Evolutionary conservation across 1,140 invertebrate genomes (phyloP).

Genomic region (Lepidotrigona ventralis): DNA sequence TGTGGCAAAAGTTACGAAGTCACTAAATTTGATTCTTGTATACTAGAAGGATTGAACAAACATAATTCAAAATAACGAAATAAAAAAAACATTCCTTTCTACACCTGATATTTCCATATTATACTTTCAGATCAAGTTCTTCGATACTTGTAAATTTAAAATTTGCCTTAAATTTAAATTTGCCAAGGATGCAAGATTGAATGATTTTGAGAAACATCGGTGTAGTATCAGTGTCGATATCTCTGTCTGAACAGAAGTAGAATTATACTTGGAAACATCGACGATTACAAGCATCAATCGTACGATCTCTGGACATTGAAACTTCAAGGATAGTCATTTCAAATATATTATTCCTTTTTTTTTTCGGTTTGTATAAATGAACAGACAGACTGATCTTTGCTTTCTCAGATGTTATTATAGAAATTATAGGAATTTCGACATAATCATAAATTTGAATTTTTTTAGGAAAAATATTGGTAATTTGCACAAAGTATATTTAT

Average conservation of each 20-base stretch:
- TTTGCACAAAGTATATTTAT: neutral
- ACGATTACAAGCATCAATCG: too few relatives aligned
- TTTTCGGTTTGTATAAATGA: neutral
- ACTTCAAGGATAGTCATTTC: neutral
- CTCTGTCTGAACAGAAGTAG: neutral
- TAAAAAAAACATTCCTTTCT: too few relatives aligned
- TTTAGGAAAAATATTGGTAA: too few relatives aligned
- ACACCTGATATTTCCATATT: too few relatives aligned
- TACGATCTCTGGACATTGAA: neutral
- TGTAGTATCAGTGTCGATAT: neutral
- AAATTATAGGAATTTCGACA: neutral
- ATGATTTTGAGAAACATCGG: neutral
- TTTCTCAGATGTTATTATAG: neutral
- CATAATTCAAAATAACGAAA: too few relatives aligned
- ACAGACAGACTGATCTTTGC: neutral
- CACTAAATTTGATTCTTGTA: too few relatives aligned
- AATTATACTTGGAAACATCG: neutral
- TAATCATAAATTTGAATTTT: neutral
- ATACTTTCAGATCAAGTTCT: too few relatives aligned
- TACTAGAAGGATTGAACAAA: neutral
- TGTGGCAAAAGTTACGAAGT: too few relatives aligned
- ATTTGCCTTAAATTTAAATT: too few relatives aligned
- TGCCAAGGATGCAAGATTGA: neutral
- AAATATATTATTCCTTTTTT: neutral
- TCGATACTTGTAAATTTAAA: too few relatives aligned